A percentile compares a stretch with the other conserved stretches of the same genome.
phyloP scores from a whole-genome alignment of 2,113 vertebrate species.

The Anseranas semipalmata region DNA sequence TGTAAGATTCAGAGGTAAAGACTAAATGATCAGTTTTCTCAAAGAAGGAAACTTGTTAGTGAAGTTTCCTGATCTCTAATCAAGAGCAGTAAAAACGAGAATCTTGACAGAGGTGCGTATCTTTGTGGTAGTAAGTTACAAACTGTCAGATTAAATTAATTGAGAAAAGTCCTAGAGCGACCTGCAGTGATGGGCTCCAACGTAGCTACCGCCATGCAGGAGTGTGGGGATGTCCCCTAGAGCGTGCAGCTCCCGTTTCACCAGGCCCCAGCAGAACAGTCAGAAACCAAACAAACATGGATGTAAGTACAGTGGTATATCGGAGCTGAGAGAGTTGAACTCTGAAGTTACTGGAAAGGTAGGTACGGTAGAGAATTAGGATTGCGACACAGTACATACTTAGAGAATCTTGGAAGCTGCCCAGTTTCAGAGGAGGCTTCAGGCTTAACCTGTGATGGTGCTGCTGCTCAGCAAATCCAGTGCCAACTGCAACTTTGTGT shows the following conservation, averaged over 20 bases:
- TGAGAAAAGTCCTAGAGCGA: background rate
- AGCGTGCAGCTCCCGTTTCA: background rate
- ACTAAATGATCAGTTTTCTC: accelerated
- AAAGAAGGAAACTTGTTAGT: background rate
- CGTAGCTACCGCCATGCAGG: background rate
- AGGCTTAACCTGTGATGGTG: background rate
- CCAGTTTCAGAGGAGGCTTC: background rate
- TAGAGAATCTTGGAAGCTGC: background rate
- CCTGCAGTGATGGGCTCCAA: background rate
- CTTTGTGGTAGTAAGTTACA: background rate
- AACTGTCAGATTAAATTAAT: background rate
- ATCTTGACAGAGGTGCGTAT: background rate
- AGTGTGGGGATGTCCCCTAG: background rate
- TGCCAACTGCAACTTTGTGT: background rate
- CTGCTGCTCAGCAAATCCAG: background rate
- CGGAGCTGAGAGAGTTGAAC: background rate
- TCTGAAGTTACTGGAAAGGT: background rate
- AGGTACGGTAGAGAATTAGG: background rate
- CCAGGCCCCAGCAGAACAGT: background rate
- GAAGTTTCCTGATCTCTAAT: background rate
- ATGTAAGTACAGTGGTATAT: background rate
- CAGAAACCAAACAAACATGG: background rate
- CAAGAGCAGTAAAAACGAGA: background rate
- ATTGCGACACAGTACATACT: background rate
- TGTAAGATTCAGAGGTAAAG: background rate